These are phyloP conservation scores for Myodes glareolus DNA, from an alignment of 2,113 vertebrate genomes.

Conservation along the genomic window DNA sequence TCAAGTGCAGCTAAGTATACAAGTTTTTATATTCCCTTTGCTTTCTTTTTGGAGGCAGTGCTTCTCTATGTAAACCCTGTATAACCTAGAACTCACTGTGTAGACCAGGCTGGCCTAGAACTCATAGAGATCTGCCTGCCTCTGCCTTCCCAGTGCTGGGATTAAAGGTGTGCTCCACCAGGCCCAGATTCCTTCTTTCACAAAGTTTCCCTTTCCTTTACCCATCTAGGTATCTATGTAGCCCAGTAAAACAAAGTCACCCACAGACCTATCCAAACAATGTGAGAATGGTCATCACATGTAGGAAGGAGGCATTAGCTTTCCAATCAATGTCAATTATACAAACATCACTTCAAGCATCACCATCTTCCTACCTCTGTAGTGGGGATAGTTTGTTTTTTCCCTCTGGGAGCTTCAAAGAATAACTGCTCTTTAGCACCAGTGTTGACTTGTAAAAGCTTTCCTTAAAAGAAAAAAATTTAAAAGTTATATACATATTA, in stretches of 20 bases:
- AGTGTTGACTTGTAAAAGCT: slow-evolving; percentile 98
- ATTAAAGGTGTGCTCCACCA: neutral
- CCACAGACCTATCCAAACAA: slow-evolving; percentile 19
- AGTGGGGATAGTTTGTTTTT: slow-evolving; percentile 93
- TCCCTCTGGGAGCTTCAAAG: slow-evolving; percentile 98
- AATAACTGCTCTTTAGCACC: slow-evolving; percentile 98
- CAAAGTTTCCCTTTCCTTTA: slow-evolving; percentile 45
- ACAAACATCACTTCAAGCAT: neutral
- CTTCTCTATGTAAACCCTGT: neutral
- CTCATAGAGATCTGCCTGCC: neutral
- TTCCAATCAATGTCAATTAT: neutral
- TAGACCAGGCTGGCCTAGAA: neutral
- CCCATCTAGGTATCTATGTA: neutral
- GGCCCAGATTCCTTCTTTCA: slow-evolving; percentile 2
- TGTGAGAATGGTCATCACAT: neutral
- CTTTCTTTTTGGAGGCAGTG: neutral
- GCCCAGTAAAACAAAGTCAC: neutral
- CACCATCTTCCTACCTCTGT: slow-evolving; percentile 89
- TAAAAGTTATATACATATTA: slow-evolving; percentile 13
- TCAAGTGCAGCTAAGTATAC: neutral
- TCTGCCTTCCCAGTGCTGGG: neutral
- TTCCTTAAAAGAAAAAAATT: slow-evolving; percentile 88
- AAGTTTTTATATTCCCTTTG: neutral
- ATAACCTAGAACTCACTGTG: neutral
- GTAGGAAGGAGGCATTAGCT: neutral